phyloP scores from a whole-genome alignment of 2,113 vertebrate species.

The Chelonoidis abingdonii region DNA sequence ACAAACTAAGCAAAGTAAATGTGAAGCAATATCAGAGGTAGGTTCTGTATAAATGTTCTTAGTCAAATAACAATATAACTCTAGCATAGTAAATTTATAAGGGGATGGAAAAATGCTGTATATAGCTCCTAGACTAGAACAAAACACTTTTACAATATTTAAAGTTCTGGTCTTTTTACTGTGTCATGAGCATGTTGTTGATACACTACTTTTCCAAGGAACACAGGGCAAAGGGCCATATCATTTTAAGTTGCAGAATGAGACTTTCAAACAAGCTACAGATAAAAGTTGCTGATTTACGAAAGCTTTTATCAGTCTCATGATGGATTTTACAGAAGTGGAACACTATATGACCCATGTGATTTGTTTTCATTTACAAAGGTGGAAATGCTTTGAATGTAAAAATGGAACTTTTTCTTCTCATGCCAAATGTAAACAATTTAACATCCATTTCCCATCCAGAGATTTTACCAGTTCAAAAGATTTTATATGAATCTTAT shows the following conservation, averaged over 20 bases:
- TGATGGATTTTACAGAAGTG: constrained; percentile 76
- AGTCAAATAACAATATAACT: background rate
- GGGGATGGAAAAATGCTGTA: background rate
- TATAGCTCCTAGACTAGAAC: background rate
- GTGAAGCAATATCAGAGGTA: background rate
- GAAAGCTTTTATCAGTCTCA: constrained; percentile 77
- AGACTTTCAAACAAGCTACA: constrained; percentile 71
- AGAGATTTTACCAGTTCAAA: constrained; percentile 81
- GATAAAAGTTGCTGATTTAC: constrained; percentile 77
- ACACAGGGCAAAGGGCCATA: constrained; percentile 19
- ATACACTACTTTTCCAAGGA: constrained; percentile 54
- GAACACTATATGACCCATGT: constrained; percentile 73
- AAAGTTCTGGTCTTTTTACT: background rate
- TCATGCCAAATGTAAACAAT: constrained; percentile 82
- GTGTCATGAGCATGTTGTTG: background rate
- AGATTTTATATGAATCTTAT: constrained; percentile 83
- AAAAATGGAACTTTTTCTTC: constrained; percentile 83
- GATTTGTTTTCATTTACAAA: constrained; percentile 81
- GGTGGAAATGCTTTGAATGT: constrained; percentile 80
- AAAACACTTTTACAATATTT: background rate
- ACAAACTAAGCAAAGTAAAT: background rate
- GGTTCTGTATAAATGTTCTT: background rate
- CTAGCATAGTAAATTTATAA: background rate
- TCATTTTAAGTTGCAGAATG: constrained; percentile 65
- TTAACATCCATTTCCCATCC: constrained; percentile 81